Evolutionary conservation across 35 echinoderm and acorn worm species (phyloP), one percentile per base, ranked within the genome.

Genomic region (Chiridota heheva): DNA sequence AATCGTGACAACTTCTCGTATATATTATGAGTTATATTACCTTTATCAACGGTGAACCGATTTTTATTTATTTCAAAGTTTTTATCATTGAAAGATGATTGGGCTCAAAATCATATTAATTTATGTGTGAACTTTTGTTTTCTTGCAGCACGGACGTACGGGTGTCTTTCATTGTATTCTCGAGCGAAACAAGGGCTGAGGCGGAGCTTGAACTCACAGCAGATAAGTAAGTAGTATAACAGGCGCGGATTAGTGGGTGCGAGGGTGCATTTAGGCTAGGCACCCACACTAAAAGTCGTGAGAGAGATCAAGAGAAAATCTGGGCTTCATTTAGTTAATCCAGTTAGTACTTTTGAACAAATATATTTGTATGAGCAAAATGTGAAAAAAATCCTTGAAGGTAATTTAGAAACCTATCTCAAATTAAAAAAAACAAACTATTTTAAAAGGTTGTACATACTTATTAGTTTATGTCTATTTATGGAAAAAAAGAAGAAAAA

Each of bases 121-220:
- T n/a, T n/a, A n/a, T n/a, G n/a, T n/a, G n/a, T n/a, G n/a, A n/a
- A 16, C 25, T 44, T 44, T 72, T 5, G 4, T 27, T 44, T 42
- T 37, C 40, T 88, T 78, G 3, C 67, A 95, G 91, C 35, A 69
- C 86, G 32, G 77, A 89, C 44, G 42, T 95, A 20, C 80, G 91
- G 49, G 64, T 75, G 1, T 95, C 91, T 1, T 95, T 95, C 29
- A 89, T 95, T 72, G 85, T 81, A 20, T 95, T 95, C 34, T 95
- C 91, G 1, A 71, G 55, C 46, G 55, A 62, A 20, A 58, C 73
- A 6, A 51, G 45, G 1, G 63, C 91, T 1, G 30, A 89, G 59
- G 60, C 66, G 4, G 74, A 89, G 30, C 66, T 88, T 33, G 30
- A 40, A 29, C 81, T 95, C 13, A 95, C 91, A 13, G 57, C 81